A percentile compares a stretch with the other conserved stretches of the same genome.
Evolutionary conservation across 2,113 vertebrate genomes (phyloP).

Genomic region (Albula glossodonta): DNA sequence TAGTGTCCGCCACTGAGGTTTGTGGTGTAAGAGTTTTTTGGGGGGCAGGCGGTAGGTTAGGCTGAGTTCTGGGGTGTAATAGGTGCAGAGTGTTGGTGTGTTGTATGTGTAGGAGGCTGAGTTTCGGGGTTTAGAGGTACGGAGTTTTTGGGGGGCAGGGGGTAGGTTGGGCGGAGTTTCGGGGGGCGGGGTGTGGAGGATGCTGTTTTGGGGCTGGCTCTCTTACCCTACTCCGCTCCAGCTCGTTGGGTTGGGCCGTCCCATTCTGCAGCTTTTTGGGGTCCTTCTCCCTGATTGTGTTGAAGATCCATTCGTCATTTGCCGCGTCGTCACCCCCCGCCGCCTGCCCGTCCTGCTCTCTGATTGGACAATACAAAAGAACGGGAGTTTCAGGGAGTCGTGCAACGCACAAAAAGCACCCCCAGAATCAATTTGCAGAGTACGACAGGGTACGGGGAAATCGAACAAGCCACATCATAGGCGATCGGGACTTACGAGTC

Average conservation of each 20-base stretch:
- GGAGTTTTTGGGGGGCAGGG: background rate
- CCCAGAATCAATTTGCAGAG: too few relatives aligned
- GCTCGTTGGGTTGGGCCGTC: slow-evolving; percentile 73
- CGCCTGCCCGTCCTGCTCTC: slow-evolving; percentile 89
- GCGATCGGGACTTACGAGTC: slow-evolving; percentile 79
- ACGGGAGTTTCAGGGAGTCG: background rate
- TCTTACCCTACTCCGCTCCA: slow-evolving; percentile 75
- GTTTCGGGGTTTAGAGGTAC: background rate
- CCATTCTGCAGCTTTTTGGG: slow-evolving; percentile 92
- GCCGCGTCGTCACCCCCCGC: slow-evolving; percentile 88
- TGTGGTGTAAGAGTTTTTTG: too few relatives aligned
- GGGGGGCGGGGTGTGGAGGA: background rate
- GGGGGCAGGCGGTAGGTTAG: too few relatives aligned
- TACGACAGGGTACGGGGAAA: too few relatives aligned
- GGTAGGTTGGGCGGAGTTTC: background rate
- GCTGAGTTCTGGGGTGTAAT: too few relatives aligned
- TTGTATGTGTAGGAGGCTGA: background rate
- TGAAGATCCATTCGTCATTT: slow-evolving; percentile 88
- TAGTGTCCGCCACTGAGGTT: too few relatives aligned
- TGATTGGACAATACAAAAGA: slow-evolving; percentile 50
- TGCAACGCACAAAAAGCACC: background rate
- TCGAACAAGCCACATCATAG: too few relatives aligned
- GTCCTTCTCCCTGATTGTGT: slow-evolving; percentile 89
- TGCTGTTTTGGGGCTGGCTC: background rate
- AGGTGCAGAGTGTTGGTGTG: background rate